Evolutionary conservation across 2,113 vertebrate genomes (phyloP).

Genomic region (Apeltes quadracus): DNA sequence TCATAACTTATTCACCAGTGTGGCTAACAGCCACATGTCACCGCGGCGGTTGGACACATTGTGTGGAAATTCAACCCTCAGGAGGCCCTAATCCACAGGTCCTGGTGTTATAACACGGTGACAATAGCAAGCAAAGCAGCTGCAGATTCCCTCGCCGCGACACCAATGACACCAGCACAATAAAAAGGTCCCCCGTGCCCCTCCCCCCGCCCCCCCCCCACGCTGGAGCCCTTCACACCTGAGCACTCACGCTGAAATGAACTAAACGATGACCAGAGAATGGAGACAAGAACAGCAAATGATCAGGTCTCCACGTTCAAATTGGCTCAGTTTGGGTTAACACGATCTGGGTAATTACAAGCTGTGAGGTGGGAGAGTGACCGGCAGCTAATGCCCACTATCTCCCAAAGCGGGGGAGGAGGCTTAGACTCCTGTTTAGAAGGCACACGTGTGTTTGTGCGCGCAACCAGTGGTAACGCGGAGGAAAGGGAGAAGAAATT

Average conservation of each 20-base stretch:
- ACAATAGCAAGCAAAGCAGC: slow-evolving; percentile 64
- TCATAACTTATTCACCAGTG: slow-evolving; percentile 65
- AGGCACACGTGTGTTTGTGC: not conserved
- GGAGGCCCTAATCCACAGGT: slow-evolving; percentile 64
- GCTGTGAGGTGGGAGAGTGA: slow-evolving; percentile 46
- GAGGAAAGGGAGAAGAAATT: not conserved
- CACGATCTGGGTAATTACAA: slow-evolving; percentile 47
- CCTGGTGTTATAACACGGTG: slow-evolving; percentile 52
- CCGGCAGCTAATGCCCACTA: slow-evolving; percentile 31
- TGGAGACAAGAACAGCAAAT: slow-evolving; percentile 22
- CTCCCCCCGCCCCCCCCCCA: not conserved
- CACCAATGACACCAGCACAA: slow-evolving; percentile 64
- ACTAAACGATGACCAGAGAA: slow-evolving; percentile 15
- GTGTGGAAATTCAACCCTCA: slow-evolving; percentile 53
- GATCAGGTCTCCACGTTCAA: slow-evolving; percentile 39
- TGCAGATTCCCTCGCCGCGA: slow-evolving; percentile 36
- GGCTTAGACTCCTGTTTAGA: not conserved
- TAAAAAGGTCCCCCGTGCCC: slow-evolving; percentile 20
- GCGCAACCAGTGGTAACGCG: not conserved
- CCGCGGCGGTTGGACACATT: slow-evolving; percentile 38
- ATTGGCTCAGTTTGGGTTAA: slow-evolving; percentile 39
- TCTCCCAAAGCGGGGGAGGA: not conserved
- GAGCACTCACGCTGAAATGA: slow-evolving; percentile 50
- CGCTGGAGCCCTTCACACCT: slow-evolving; percentile 65
- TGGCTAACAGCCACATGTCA: slow-evolving; percentile 64